Evolutionary conservation across 2,888 invertebrate species (phyloP).

Genomic region (Nebria salina): DNA sequence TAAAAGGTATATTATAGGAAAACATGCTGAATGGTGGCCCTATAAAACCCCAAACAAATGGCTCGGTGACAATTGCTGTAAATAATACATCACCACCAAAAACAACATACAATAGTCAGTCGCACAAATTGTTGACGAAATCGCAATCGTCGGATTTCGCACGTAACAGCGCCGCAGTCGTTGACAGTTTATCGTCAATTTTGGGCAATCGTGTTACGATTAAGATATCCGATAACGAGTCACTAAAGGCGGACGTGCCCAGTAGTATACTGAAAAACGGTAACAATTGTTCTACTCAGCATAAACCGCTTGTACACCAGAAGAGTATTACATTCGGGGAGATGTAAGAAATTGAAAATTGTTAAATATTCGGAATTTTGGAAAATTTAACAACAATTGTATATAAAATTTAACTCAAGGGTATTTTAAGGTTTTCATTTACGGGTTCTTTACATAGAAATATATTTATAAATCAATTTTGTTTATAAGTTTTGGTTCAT

Average conservation of each 20-base stretch:
- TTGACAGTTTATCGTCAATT: conserved; percentile 52
- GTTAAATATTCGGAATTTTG: conserved; percentile 24
- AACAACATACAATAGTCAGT: conserved; percentile 43
- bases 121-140: conserved; percentile 57
- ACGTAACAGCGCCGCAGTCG: conserved; percentile 49
- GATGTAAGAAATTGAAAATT: conserved; percentile 58
- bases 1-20: conserved; percentile 55
- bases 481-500: too few species aligned
- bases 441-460: too few species aligned
- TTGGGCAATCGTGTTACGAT: conserved; percentile 59
- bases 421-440: background rate
- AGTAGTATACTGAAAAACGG: conserved; percentile 67
- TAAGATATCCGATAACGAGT: conserved; percentile 54
- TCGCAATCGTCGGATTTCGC: conserved; percentile 56
- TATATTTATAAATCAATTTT: too few species aligned
- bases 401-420: conserved; percentile 10
- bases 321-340: conserved; percentile 64
- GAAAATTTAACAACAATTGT: conserved; percentile 22
- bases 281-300: conserved; percentile 53
- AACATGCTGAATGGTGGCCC: conserved; percentile 55
- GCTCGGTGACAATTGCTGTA: conserved; percentile 60
- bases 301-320: conserved; percentile 59
- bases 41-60: conserved; percentile 59
- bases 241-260: conserved; percentile 56
- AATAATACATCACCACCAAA: conserved; percentile 50